Evolutionary conservation across 2,797 vertebrate genomes (phyloP), one percentile per base, ranked within the genome.

Genomic region (Diplodus sargus): DNA sequence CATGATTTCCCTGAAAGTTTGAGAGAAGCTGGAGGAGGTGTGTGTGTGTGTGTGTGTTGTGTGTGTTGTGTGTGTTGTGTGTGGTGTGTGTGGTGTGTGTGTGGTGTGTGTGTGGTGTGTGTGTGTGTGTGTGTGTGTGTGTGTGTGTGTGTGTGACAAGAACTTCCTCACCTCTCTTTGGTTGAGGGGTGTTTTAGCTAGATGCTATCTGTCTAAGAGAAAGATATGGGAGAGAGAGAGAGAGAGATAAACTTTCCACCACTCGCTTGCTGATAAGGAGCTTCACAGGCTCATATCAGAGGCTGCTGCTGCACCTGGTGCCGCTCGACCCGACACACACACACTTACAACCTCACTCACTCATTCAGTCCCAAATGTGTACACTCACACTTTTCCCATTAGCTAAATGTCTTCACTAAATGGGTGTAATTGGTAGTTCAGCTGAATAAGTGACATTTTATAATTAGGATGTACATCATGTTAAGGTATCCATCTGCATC

Each of bases 191-290:
- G 67, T 82, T 84, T 90, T 64, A 81, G 74, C 51, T 52, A 42
- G 85, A 91, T 89, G 76, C 39, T 83, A 82, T 92, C 79, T 56
- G 65, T 74, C 52, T 25, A 28, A 71, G 80, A 28, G 83, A 79
- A 52, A 83, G 79, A 88, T 83, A 66, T 49, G 70, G 76, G 73
- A 49, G 71, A 57, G 47, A 54, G 51, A 56, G 72, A 65, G 61
- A 57, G 45, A 57, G 53, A 52, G 73, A 91, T 67, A 89, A 83
- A 87, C 76, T 72, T 69, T 81, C 84, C 60, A 54, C 68, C 71
- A 63, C 74, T 70, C 39, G 42, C 64, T 85, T 28, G 48, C 84
- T 78, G 91, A 90, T 91, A 88, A 89, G 83, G 47, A 71, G 82
- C 74, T 83, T 82, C 72, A 77, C 78, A 76, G 77, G 70, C 80